Conservation (phyloP, 2,888 invertebrate genomes). For the Diplolepis rosae region DNA sequence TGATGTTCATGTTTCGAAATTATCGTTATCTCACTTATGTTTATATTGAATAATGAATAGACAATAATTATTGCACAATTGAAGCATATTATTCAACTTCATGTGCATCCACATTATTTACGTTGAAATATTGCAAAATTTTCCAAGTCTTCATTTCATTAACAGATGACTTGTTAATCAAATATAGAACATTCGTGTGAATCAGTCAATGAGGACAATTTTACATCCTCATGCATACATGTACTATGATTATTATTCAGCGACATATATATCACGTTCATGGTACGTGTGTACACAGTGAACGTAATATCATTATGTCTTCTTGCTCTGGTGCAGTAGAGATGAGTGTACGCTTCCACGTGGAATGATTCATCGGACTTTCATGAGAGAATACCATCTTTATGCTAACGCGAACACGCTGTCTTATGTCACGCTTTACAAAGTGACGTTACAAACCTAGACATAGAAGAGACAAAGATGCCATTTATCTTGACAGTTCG, state of each 20-base stretch:
- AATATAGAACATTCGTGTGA: background rate
- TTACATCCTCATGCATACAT: background rate
- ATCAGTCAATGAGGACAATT: background rate
- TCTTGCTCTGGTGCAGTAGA: background rate
- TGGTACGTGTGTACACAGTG: background rate
- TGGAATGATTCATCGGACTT: slow-evolving; percentile 24
- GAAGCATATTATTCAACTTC: no score
- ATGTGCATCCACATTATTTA: background rate
- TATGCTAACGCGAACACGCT: slow-evolving; percentile 13
- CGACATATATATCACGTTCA: slow-evolving; percentile 7
- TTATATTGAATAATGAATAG: no score
- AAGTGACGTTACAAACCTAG: slow-evolving; percentile 6
- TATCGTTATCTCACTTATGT: no score
- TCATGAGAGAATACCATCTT: slow-evolving; percentile 23
- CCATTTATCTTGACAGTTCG: slow-evolving; percentile 13
- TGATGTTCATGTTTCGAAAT: no score
- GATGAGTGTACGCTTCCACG: background rate
- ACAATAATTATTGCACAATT: no score
- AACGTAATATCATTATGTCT: slow-evolving; percentile 15
- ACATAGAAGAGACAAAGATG: slow-evolving; percentile 22
- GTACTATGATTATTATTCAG: slow-evolving; percentile 2
- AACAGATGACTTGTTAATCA: background rate
- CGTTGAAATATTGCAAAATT: background rate
- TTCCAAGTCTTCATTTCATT: background rate
- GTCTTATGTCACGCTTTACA: slow-evolving; percentile 19